These are phyloP conservation scores for Elephantulus edwardii DNA, from an alignment of 2,113 vertebrate species.

Conservation along the genomic window DNA sequence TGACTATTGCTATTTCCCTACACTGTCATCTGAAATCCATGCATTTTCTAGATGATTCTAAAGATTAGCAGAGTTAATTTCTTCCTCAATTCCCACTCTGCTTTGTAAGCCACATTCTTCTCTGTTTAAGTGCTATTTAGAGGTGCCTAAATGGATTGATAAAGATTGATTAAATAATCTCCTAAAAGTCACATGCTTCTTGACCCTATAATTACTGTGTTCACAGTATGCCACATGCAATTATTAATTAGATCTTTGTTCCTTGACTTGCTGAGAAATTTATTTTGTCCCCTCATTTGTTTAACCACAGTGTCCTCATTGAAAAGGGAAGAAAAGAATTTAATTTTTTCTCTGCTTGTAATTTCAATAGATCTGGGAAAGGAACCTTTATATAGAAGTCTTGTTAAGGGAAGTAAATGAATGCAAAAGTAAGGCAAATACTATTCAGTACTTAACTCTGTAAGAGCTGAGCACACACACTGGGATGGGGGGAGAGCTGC, in stretches of 20 bases:
- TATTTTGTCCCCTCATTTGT: not conserved
- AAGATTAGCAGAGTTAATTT: slow-evolving; percentile 9
- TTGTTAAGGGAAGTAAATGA: not conserved
- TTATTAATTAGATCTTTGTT: not conserved
- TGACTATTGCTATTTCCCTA: not conserved
- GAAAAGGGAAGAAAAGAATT: not conserved
- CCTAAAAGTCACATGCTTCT: not conserved
- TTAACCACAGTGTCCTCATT: not conserved
- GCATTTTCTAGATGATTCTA: not conserved
- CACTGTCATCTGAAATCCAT: slow-evolving; percentile 22
- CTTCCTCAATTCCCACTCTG: not conserved
- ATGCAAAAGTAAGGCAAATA: not conserved
- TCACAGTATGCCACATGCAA: slow-evolving; percentile 19
- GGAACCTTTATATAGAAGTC: not conserved
- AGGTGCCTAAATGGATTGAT: not conserved
- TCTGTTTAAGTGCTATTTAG: not conserved
- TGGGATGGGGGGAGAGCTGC: not conserved
- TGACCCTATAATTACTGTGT: not conserved
- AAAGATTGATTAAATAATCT: not conserved
- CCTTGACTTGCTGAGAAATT: not conserved
- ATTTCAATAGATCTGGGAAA: not conserved
- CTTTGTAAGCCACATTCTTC: not conserved
- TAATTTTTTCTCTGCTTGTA: slow-evolving; percentile 26
- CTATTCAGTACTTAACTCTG: not conserved
- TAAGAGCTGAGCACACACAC: not conserved